Conservation (phyloP, 1,140 invertebrate species). For the Ctenoplectra terminalis region DNA sequence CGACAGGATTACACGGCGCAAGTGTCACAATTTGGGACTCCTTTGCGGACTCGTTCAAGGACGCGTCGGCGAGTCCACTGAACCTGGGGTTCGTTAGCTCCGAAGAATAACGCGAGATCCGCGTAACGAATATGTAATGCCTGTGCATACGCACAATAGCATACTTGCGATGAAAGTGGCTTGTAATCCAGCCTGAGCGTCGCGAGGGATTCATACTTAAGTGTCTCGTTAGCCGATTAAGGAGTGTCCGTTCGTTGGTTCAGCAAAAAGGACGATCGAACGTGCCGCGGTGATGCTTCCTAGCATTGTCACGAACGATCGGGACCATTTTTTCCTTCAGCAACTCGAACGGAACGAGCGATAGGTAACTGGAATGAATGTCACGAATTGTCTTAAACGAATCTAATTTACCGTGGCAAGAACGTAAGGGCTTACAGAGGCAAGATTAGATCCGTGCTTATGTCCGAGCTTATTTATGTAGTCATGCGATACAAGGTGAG, state of each 20-base stretch:
- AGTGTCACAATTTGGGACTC: conserved; percentile 6
- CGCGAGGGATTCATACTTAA: conserved; percentile 26
- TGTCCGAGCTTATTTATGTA: no score
- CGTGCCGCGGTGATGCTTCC: neutral
- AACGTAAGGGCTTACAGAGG: neutral
- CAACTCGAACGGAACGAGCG: neutral
- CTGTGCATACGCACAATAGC: conserved; percentile 57
- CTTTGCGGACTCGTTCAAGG: conserved; percentile 42
- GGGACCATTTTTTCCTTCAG: neutral
- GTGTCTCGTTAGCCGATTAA: conserved; percentile 55
- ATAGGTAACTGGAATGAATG: neutral
- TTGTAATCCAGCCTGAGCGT: conserved; percentile 51
- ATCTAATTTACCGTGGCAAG: neutral
- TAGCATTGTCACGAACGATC: conserved; percentile 15
- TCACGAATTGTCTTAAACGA: conserved; percentile 7
- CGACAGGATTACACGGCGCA: neutral
- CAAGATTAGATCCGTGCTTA: neutral
- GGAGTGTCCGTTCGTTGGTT: conserved; percentile 38
- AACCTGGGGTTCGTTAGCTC: conserved; percentile 56
- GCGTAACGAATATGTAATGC: conserved; percentile 66
- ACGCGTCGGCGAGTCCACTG: conserved; percentile 9
- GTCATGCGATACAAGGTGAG: no score
- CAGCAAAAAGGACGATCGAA: conserved; percentile 41
- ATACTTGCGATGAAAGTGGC: conserved; percentile 69
- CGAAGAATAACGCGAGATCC: conserved; percentile 48